A percentile compares a stretch with the other conserved stretches of the same genome.
phyloP scores from a whole-genome alignment of 1,140 invertebrate genomes.

The Caenorhabditis briggsae region DNA sequence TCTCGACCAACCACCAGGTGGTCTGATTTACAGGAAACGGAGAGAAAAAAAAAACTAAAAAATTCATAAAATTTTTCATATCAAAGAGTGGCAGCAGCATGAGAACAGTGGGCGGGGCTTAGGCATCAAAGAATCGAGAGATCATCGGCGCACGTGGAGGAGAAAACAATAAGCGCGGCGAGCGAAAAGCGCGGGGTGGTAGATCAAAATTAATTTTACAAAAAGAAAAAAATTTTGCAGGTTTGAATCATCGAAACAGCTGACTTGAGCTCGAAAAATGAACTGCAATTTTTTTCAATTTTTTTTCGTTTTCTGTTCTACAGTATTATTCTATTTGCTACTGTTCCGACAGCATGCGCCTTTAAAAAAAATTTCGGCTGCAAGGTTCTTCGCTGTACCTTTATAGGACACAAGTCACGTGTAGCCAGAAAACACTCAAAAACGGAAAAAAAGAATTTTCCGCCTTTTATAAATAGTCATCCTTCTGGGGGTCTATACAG shows the following conservation, averaged over 20 bases:
- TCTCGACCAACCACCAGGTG: background rate
- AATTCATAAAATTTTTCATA: background rate
- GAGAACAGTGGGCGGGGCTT: background rate
- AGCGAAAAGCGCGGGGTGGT: background rate
- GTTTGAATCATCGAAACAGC: background rate
- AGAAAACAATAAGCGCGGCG: background rate
- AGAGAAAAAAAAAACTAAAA: background rate
- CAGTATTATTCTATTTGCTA: too few species aligned
- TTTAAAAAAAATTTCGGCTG: too few species aligned
- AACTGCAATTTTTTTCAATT: background rate
- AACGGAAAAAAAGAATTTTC: background rate
- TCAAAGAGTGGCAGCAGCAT: background rate
- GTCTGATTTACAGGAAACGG: slow-evolving; percentile 33
- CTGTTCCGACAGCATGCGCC: too few species aligned
- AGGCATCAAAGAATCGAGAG: slow-evolving; percentile 44
- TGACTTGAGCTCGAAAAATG: background rate
- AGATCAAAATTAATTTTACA: slow-evolving; percentile 33
- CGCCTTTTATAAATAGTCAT: background rate
- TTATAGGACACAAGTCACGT: background rate
- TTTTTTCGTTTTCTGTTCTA: too few species aligned
- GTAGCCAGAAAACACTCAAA: background rate
- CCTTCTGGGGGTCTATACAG: background rate
- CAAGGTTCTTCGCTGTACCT: too few species aligned
- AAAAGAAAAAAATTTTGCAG: background rate
- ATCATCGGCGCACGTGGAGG: slow-evolving; percentile 21